A percentile compares a stretch with the other conserved stretches of the same genome.
Conservation (phyloP, 2,113 vertebrate species). For the Aptenodytes patagonicus region DNA sequence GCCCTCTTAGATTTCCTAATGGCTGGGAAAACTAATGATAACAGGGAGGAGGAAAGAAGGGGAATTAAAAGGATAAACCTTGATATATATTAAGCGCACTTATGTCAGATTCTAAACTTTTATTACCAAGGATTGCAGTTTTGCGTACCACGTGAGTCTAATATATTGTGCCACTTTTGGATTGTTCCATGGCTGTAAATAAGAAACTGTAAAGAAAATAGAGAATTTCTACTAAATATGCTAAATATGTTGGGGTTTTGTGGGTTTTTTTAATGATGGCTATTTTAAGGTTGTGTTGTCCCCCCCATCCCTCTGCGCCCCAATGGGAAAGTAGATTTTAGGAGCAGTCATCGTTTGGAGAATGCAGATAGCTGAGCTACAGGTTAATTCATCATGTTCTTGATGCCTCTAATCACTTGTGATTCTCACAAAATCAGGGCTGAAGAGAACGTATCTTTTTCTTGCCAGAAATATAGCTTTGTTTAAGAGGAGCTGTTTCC, state of each 20-base stretch:
- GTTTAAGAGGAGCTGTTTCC: not conserved
- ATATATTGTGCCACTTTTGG: not conserved
- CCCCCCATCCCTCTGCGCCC: not conserved
- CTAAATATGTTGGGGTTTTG: not conserved
- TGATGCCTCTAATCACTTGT: not conserved
- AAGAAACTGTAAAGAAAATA: not conserved
- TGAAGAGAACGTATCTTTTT: slow-evolving; percentile 6
- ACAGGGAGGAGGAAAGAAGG: not conserved
- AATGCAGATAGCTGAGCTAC: not conserved
- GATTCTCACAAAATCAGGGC: not conserved
- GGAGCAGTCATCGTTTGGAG: not conserved
- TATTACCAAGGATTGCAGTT: not conserved
- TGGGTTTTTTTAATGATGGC: not conserved
- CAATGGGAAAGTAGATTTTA: not conserved
- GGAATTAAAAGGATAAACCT: not conserved
- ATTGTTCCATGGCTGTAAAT: not conserved
- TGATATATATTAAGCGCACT: not conserved
- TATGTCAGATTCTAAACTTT: not conserved
- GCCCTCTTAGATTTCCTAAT: not conserved
- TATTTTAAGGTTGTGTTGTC: not conserved
- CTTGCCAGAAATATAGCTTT: not conserved
- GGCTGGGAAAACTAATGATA: not conserved
- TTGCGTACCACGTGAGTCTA: not conserved
- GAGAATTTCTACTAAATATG: not conserved
- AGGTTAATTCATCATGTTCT: not conserved